Evolutionary conservation across 2,888 invertebrate genomes (phyloP).

Genomic region (Meiosimyza platycephala): DNA sequence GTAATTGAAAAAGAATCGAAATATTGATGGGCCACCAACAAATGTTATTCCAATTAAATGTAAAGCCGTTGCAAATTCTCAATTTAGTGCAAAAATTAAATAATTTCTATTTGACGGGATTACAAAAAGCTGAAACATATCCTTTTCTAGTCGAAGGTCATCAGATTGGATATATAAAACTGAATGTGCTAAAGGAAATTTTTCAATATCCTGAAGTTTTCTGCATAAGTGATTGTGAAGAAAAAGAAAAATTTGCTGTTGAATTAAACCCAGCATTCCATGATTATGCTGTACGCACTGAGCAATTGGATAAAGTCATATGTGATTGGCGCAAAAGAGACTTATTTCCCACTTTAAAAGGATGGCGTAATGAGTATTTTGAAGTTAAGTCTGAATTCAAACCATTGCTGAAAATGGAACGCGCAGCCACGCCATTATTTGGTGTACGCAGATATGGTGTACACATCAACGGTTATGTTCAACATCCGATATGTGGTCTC

Average conservation of each 20-base stretch:
- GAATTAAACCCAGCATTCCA: slow-evolving; percentile 89
- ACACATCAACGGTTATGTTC: slow-evolving; percentile 92
- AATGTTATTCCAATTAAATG: too few species aligned
- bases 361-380: slow-evolving; percentile 96
- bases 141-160: slow-evolving; percentile 90
- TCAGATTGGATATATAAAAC: slow-evolving; percentile 88
- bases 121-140: slow-evolving; percentile 81
- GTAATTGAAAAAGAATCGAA: too few species aligned
- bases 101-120: slow-evolving; percentile 70
- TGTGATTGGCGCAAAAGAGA: slow-evolving; percentile 80
- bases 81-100: background rate
- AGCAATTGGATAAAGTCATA: slow-evolving; percentile 82
- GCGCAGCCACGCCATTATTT: slow-evolving; percentile 93
- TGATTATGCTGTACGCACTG: slow-evolving; percentile 85
- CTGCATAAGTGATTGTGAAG: slow-evolving; percentile 64
- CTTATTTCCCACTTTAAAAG: slow-evolving; percentile 83
- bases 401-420: slow-evolving; percentile 82
- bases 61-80: too few species aligned
- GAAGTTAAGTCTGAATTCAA: slow-evolving; percentile 82
- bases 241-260: slow-evolving; percentile 73
- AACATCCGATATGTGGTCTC: slow-evolving; percentile 84
- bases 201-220: slow-evolving; percentile 84
- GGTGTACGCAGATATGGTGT: slow-evolving; percentile 95
- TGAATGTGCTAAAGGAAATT: slow-evolving; percentile 85
- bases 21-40: too few species aligned